Conservation (phyloP, 2,113 vertebrate genomes). For the Corythaeola cristata region DNA sequence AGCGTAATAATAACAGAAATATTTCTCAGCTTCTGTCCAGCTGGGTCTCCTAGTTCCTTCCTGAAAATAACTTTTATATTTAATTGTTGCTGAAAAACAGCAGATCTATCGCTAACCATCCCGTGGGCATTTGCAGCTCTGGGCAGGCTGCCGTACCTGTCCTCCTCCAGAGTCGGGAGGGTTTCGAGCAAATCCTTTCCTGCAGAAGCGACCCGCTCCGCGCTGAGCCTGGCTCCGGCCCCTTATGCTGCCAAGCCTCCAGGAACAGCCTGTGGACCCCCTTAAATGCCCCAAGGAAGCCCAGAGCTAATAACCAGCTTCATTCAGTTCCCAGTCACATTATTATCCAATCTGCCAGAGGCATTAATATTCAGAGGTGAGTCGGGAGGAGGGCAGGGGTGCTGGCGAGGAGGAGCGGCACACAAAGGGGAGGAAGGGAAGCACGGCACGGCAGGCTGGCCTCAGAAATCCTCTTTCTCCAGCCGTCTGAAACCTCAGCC, state of each 20-base stretch:
- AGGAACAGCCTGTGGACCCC: slow-evolving; percentile 47
- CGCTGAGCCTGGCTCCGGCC: accelerated
- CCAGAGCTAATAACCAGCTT: slow-evolving; percentile 74
- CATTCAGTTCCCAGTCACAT: slow-evolving; percentile 80
- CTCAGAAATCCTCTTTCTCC: slow-evolving; percentile 39
- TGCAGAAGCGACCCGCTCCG: neutral
- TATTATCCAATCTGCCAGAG: slow-evolving; percentile 76
- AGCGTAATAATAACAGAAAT: neutral
- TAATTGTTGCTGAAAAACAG: neutral
- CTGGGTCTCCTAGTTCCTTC: neutral
- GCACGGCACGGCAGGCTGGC: neutral
- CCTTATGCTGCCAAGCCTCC: neutral
- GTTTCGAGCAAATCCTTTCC: neutral
- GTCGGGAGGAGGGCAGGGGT: slow-evolving; percentile 49
- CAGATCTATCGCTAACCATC: neutral
- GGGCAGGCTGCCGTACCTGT: neutral
- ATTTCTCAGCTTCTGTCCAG: neutral
- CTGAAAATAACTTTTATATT: neutral
- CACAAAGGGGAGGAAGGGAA: slow-evolving; percentile 44
- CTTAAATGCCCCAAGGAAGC: slow-evolving; percentile 65
- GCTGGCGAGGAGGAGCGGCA: neutral
- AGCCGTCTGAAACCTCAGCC: neutral
- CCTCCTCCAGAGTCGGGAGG: neutral
- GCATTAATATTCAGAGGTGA: slow-evolving; percentile 77
- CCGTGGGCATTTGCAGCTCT: neutral